Percentiles rank a stretch among this genome's conserved stretches.
Evolutionary conservation across 2,797 vertebrate genomes (phyloP).

Genomic region (Mormyrus proboscirostris): DNA sequence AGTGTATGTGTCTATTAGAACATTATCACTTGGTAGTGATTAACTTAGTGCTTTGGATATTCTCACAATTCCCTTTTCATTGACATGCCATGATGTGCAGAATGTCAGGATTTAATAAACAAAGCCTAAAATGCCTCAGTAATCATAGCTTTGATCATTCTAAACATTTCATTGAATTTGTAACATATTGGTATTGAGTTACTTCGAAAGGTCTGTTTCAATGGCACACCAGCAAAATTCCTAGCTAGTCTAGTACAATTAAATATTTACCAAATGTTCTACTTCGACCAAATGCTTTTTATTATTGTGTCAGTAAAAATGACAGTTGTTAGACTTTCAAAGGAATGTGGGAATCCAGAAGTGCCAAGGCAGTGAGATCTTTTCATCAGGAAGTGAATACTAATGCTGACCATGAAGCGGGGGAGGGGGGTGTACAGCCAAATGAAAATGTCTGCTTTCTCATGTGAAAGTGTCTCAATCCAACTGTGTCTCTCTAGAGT

Average conservation of each 20-base stretch:
- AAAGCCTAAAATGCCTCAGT: not conserved
- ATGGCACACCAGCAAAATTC: not conserved
- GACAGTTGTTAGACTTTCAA: not conserved
- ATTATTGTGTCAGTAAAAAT: not conserved
- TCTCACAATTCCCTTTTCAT: not conserved
- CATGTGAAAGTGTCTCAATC: not conserved
- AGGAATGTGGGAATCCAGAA: not conserved
- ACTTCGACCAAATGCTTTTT: not conserved
- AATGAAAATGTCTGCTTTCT: not conserved
- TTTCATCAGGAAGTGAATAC: not conserved
- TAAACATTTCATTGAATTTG: not conserved
- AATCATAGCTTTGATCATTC: not conserved
- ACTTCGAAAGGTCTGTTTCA: not conserved
- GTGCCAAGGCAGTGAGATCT: not conserved
- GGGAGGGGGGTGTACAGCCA: not conserved
- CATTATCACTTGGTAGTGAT: not conserved
- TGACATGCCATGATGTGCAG: not conserved
- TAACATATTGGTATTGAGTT: not conserved
- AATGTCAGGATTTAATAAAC: not conserved
- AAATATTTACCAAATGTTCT: not conserved
- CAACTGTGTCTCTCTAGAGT: not conserved
- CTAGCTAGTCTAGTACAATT: not conserved
- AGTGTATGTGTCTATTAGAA: not conserved
- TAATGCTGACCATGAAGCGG: not conserved
- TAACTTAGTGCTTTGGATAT: not conserved